These are phyloP conservation scores for Centropus bengalensis DNA, from an alignment of 2,113 vertebrate genomes.

Conservation along the genomic window DNA sequence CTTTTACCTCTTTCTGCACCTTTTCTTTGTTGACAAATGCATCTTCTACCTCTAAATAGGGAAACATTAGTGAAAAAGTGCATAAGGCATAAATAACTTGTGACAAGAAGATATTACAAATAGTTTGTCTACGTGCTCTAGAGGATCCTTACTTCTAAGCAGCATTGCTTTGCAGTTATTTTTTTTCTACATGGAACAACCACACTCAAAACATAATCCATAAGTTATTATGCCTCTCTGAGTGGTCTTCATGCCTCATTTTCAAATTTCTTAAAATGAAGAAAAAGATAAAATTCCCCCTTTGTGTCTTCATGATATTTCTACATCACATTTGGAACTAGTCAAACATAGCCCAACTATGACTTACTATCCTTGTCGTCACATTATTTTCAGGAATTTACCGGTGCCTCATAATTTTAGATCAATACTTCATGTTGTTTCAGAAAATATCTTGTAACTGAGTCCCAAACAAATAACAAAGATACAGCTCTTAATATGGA, in stretches of 20 bases:
- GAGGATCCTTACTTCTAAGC: background rate
- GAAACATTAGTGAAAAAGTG: background rate
- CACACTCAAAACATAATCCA: accelerated
- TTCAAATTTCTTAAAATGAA: background rate
- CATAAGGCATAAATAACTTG: accelerated
- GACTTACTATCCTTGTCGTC: background rate
- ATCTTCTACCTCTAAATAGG: background rate
- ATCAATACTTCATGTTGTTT: background rate
- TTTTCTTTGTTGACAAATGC: background rate
- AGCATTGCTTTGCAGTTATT: background rate
- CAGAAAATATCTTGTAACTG: background rate
- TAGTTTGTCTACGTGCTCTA: background rate
- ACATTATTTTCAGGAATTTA: background rate
- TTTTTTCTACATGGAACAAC: background rate
- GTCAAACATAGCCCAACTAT: accelerated
- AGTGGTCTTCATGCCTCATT: accelerated
- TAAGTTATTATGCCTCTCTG: background rate
- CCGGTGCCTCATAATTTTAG: background rate
- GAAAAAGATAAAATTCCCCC: background rate
- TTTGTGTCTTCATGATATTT: background rate
- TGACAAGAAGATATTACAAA: background rate
- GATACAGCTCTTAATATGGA: background rate
- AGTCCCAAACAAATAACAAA: background rate
- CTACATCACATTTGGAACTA: accelerated
- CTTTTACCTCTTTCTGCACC: conserved; percentile 74